Evolutionary conservation across 2,888 invertebrate species (phyloP).

Genomic region (Sarcophaga subvicina): DNA sequence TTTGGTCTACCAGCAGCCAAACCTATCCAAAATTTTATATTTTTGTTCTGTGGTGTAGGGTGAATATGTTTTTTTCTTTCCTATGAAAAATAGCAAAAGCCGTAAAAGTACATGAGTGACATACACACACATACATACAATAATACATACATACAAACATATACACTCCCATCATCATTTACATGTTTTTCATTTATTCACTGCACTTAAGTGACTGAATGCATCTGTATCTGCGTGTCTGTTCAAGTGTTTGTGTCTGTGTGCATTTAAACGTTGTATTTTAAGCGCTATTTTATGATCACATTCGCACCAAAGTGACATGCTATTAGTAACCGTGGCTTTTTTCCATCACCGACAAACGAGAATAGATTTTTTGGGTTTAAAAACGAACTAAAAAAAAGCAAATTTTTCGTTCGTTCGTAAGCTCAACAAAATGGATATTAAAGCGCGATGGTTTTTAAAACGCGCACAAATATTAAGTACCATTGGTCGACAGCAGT

Average conservation of each 20-base stretch:
- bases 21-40: too few relatives aligned
- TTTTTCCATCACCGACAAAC: constrained; percentile 22
- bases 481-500: not conserved
- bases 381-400: not conserved
- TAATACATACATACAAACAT: not conserved
- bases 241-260: not conserved
- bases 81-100: not conserved
- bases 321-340: constrained; percentile 53
- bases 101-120: not conserved
- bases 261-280: constrained; percentile 10
- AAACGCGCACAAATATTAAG: constrained; percentile 3
- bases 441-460: not conserved
- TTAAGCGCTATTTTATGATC: constrained; percentile 44
- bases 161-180: not conserved
- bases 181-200: not conserved
- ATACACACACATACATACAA: not conserved
- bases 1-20: too few relatives aligned
- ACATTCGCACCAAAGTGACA: constrained; percentile 55
- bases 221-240: not conserved
- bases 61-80: not conserved
- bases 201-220: not conserved
- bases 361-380: constrained; percentile 19
- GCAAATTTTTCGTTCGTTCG: not conserved
- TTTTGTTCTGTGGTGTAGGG: not conserved
- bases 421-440: constrained; percentile 13